Percentiles rank a stretch among this genome's conserved stretches.
Evolutionary conservation across 2,888 invertebrate genomes (phyloP).

Genomic region (Drosophila histrio): DNA sequence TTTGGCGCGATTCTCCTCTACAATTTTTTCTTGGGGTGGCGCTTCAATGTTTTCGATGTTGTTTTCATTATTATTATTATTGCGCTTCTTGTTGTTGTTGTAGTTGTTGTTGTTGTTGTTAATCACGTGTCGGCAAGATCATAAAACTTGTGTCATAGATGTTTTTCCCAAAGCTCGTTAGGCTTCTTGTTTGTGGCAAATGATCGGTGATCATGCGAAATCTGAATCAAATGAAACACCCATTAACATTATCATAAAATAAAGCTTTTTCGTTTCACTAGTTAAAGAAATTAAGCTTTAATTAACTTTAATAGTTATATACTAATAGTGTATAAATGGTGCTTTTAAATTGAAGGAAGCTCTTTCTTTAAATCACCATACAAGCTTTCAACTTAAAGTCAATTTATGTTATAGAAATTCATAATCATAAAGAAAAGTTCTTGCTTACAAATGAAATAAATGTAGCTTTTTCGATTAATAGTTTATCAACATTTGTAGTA

Average conservation of each 20-base stretch:
- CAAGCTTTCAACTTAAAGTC: no score
- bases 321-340: no score
- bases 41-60: constrained; percentile 15
- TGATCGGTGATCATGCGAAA: background rate
- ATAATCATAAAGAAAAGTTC: no score
- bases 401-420: no score
- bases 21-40: constrained; percentile 23
- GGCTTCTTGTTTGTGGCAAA: background rate
- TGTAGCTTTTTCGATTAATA: no score
- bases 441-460: no score
- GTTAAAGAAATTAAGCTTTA: no score
- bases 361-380: no score
- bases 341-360: no score
- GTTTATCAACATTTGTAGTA: no score
- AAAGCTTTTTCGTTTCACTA: background rate
- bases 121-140: constrained; percentile 36
- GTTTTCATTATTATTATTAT: constrained; percentile 19
- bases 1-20: constrained; percentile 68
- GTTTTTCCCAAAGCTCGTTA: background rate
- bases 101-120: background rate
- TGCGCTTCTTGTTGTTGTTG: background rate
- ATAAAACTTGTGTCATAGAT: constrained; percentile 9
- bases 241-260: background rate
- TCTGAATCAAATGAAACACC: background rate
- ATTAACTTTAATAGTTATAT: no score